phyloP scores from a whole-genome alignment of 2,888 invertebrate species.

The Spicauda simplicius region DNA sequence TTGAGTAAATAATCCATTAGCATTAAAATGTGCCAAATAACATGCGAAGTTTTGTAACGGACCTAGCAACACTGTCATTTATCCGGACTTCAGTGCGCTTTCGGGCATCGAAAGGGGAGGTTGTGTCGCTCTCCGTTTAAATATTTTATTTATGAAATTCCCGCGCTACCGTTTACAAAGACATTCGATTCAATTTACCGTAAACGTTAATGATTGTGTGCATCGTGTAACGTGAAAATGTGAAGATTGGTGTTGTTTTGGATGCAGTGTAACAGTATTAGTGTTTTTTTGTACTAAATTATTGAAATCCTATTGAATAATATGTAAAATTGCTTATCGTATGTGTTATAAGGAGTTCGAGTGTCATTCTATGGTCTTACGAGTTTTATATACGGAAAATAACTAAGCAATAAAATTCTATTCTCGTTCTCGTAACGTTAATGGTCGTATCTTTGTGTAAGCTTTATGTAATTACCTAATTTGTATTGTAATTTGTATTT shows the following conservation, averaged over 20 bases:
- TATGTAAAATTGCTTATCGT: too few relatives aligned
- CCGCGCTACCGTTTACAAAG: not conserved
- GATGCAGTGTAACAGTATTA: not conserved
- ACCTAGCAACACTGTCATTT: not conserved
- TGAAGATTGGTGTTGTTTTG: not conserved
- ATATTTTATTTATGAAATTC: not conserved
- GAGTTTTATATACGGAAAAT: too few relatives aligned
- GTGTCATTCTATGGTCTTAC: too few relatives aligned
- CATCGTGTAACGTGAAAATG: not conserved
- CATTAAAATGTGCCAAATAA: not conserved
- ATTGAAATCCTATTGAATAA: too few relatives aligned
- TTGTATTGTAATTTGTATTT: too few relatives aligned
- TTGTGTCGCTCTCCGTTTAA: not conserved
- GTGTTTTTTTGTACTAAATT: too few relatives aligned
- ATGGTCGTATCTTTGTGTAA: too few relatives aligned
- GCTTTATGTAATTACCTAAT: too few relatives aligned
- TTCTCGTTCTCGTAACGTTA: too few relatives aligned
- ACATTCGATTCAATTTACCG: not conserved
- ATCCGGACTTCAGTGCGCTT: not conserved
- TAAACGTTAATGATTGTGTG: not conserved
- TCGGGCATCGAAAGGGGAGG: not conserved
- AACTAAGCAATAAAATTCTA: too few relatives aligned
- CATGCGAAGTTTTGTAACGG: not conserved
- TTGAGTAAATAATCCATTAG: too few relatives aligned
- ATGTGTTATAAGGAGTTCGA: too few relatives aligned